These are phyloP conservation scores for Papilio demoleus DNA, from an alignment of 2,888 invertebrate genomes.

Conservation along the genomic window DNA sequence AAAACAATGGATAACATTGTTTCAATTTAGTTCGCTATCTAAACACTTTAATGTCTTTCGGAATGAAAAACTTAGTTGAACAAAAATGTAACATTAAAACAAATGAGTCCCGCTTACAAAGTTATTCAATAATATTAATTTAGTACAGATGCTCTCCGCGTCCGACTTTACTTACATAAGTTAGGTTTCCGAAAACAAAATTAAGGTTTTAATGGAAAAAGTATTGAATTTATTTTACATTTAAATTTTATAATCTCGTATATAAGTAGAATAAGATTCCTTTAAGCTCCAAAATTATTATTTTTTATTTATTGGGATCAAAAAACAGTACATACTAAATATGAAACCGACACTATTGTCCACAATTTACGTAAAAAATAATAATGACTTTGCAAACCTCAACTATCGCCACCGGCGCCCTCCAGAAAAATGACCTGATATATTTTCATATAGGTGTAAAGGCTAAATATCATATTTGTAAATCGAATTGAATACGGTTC, in stretches of 20 bases:
- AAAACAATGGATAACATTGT: neutral
- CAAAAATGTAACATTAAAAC: slow-evolving; percentile 15
- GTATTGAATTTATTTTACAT: neutral
- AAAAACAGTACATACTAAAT: too few species aligned
- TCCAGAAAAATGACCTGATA: too few species aligned
- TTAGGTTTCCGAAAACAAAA: slow-evolving; percentile 3
- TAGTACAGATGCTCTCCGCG: slow-evolving; percentile 23
- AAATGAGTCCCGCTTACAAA: slow-evolving; percentile 17
- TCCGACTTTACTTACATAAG: neutral
- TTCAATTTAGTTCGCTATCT: neutral
- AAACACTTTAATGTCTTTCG: slow-evolving; percentile 6
- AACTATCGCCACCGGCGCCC: too few species aligned
- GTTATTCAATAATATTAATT: slow-evolving; percentile 24
- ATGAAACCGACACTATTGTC: too few species aligned
- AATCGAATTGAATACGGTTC: too few species aligned
- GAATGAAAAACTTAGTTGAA: slow-evolving; percentile 14
- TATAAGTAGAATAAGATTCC: too few species aligned
- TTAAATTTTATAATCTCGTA: neutral
- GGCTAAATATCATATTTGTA: too few species aligned
- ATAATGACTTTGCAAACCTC: too few species aligned
- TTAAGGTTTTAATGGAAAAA: neutral
- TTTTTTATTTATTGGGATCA: too few species aligned
- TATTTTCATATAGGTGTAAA: too few species aligned
- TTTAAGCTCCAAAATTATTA: too few species aligned
- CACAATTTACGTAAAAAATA: too few species aligned